Conservation (phyloP, 2,888 invertebrate genomes). For the Falcaria lacertinaria region DNA sequence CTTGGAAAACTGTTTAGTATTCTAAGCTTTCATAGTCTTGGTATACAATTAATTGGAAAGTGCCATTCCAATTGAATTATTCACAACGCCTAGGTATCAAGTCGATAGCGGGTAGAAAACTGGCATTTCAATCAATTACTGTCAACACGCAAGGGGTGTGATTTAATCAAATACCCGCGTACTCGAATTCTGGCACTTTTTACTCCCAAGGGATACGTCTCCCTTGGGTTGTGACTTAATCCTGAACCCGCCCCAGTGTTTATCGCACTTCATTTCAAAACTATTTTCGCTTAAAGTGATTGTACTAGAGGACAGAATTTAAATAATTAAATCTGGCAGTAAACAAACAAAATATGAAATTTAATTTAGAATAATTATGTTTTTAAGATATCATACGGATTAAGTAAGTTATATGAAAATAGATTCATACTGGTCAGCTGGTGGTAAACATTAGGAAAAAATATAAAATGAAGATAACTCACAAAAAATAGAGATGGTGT, state of each 20-base stretch:
- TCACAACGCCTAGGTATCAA: conserved; percentile 11
- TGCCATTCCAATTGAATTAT: neutral
- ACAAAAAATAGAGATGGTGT: too few relatives aligned
- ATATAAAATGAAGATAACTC: too few relatives aligned
- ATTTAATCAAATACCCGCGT: conserved; percentile 71
- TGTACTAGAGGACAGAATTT: conserved; percentile 4
- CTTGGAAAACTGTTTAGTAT: too few relatives aligned
- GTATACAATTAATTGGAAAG: neutral
- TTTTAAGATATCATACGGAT: too few relatives aligned
- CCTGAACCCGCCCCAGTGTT: conserved; percentile 69
- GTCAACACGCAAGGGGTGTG: conserved; percentile 70
- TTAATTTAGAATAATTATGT: too few relatives aligned
- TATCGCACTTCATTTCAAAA: conserved; percentile 67
- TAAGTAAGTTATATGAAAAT: too few relatives aligned
- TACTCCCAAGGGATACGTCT: conserved; percentile 48
- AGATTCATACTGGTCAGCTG: too few relatives aligned
- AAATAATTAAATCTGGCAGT: neutral
- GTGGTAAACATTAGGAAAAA: too few relatives aligned
- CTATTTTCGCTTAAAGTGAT: conserved; percentile 58
- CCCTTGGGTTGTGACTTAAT: conserved; percentile 43
- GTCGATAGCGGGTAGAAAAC: conserved; percentile 18
- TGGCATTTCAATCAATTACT: conserved; percentile 70
- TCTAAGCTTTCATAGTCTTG: too few relatives aligned
- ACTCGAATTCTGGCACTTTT: conserved; percentile 66
- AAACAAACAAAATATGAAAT: too few relatives aligned